These are phyloP conservation scores for Volucella zonaria DNA, from an alignment of 2,888 invertebrate species.

Conservation along the genomic window DNA sequence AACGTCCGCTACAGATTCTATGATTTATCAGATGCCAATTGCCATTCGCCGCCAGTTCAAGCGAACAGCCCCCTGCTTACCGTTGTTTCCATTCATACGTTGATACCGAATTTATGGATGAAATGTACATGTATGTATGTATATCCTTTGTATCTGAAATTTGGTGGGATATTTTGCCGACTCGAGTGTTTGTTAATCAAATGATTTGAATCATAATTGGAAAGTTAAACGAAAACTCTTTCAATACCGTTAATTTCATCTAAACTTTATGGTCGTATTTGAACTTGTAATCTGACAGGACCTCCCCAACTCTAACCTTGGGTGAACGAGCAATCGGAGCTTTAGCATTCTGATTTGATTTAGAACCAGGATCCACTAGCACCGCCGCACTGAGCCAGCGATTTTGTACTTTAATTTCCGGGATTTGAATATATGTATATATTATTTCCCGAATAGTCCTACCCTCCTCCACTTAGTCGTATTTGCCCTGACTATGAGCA, in stretches of 20 bases:
- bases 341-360: conserved; percentile 11
- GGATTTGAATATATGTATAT: conserved; percentile 13
- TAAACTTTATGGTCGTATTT: not conserved
- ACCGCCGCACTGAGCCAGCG: not conserved
- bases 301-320: not conserved
- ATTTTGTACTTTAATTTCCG: conserved; percentile 34
- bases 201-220: conserved; percentile 30
- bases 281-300: not conserved
- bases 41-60: too few relatives aligned
- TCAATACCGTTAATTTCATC: not conserved
- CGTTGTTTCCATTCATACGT: too few relatives aligned
- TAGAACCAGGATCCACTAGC: not conserved
- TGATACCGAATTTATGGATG: too few relatives aligned
- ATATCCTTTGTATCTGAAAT: too few relatives aligned
- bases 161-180: not conserved
- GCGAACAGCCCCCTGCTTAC: too few relatives aligned
- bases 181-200: conserved; percentile 28
- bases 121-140: too few relatives aligned
- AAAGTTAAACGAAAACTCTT: conserved; percentile 23
- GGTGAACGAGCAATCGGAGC: not conserved
- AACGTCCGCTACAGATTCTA: too few relatives aligned
- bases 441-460: conserved; percentile 10
- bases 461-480: not conserved
- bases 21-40: too few relatives aligned
- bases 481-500: not conserved